Conservation (phyloP, 1,140 invertebrate species). For the Caerostris darwini region DNA sequence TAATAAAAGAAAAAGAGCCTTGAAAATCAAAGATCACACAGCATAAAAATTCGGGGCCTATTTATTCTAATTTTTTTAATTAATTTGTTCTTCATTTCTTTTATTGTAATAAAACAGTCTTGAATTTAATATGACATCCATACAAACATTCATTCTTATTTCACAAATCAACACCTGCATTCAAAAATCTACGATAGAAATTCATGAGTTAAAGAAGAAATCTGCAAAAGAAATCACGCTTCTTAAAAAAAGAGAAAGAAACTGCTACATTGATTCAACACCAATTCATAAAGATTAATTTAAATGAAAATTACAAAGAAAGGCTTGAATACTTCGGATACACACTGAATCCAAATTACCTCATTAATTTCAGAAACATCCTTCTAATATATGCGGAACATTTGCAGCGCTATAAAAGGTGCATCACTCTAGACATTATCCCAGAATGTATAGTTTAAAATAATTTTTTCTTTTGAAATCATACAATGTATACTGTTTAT, state of each 20-base stretch:
- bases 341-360: conserved; percentile 1
- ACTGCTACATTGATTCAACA: neutral
- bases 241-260: neutral
- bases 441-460: neutral
- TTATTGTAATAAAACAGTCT: too few relatives aligned
- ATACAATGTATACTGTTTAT: neutral
- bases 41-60: too few relatives aligned
- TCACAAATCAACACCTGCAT: neutral
- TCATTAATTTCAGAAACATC: neutral
- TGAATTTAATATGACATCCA: too few relatives aligned
- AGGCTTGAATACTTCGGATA: neutral
- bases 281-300: neutral
- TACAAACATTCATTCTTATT: neutral
- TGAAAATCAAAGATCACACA: too few relatives aligned
- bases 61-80: too few relatives aligned
- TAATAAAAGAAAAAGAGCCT: too few relatives aligned
- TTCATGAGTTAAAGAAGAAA: too few relatives aligned
- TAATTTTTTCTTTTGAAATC: neutral
- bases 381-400: neutral
- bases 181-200: too few relatives aligned
- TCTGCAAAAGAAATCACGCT: too few relatives aligned
- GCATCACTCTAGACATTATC: neutral
- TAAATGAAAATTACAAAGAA: neutral
- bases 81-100: too few relatives aligned
- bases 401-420: neutral